phyloP scores from a whole-genome alignment of 2,888 invertebrate species.

The Oscheius sp. region DNA sequence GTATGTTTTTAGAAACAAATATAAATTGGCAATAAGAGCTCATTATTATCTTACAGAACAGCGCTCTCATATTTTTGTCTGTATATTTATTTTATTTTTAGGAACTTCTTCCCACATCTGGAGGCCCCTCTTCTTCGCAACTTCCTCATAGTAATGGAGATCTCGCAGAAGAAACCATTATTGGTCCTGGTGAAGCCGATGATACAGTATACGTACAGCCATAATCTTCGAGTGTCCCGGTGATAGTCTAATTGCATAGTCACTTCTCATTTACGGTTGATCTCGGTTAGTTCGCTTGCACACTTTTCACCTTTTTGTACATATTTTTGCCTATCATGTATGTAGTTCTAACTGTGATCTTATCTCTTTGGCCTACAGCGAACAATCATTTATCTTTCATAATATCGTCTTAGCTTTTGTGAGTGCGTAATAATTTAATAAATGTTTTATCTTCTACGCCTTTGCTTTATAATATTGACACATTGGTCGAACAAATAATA shows the following conservation, averaged over 20 bases:
- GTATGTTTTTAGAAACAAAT: neutral
- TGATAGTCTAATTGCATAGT: slow-evolving; percentile 8
- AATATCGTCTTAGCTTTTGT: neutral
- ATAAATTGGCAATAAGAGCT: no score
- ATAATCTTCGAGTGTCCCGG: neutral
- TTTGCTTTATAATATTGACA: no score
- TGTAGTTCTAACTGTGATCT: no score
- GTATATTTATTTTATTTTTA: no score
- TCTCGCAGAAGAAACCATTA: neutral
- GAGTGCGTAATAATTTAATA: slow-evolving; percentile 1
- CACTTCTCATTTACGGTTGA: slow-evolving; percentile 29
- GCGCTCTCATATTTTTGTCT: no score
- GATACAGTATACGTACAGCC: slow-evolving; percentile 18
- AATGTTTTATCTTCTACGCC: no score
- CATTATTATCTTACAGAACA: neutral
- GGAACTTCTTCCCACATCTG: slow-evolving; percentile 13
- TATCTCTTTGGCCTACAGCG: neutral
- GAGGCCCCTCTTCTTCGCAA: neutral
- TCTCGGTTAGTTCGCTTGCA: slow-evolving; percentile 20
- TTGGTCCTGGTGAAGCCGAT: slow-evolving; percentile 2
- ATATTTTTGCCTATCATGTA: neutral
- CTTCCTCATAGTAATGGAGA: neutral
- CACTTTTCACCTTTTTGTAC: neutral
- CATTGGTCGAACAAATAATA: no score
- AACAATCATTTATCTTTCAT: neutral